Evolutionary conservation across 2,797 vertebrate genomes (phyloP), one percentile per base, ranked within the genome.

Genomic region (Acanthurus lineatus): DNA sequence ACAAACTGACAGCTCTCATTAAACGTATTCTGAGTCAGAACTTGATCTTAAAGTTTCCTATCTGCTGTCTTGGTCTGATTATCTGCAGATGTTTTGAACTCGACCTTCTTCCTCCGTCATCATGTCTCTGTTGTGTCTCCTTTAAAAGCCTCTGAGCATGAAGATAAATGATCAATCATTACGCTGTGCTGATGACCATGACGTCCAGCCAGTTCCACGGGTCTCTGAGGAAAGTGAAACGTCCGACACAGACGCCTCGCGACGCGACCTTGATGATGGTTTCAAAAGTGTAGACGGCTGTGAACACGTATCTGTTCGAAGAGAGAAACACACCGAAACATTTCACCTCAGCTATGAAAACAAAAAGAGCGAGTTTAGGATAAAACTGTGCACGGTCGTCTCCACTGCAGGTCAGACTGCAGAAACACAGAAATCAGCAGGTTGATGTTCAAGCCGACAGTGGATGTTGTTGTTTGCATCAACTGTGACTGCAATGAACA

Each of bases 181-280:
- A 98, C 97, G 95, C 95, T 90, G 96, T 96, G 70, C 82, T 92
- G 92, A 99, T 96, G 93, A 98, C 96, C 67, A 97, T 94, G 88
- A 98, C 95, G 88, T 99, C 98, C 88, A 99, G 93, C 97, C 97
- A 98, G 87, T 98, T 99, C 97, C 98, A 99, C 0, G 97, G 96
- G 81, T 99, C 97, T 0, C 97, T 93, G 76, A 99, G 96, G 94
- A 97, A 99, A 89, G 97, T 98, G 93, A 98, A 98, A 70, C 42
- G 10, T 0, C 97, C 96, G 0, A 96, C 71, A 87, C 97, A 97
- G 92, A 98, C 96, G 5, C 97, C 98, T 80, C 96, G 93, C 0
- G 97, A 94, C 48, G 96, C 48, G 16, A 98, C 88, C 92, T 99
- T 99, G 66, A 98, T 77, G 58, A 95, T 66, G 9, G 96, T 96